phyloP scores from a whole-genome alignment of 2,113 vertebrate genomes.

The Notechis scutatus region DNA sequence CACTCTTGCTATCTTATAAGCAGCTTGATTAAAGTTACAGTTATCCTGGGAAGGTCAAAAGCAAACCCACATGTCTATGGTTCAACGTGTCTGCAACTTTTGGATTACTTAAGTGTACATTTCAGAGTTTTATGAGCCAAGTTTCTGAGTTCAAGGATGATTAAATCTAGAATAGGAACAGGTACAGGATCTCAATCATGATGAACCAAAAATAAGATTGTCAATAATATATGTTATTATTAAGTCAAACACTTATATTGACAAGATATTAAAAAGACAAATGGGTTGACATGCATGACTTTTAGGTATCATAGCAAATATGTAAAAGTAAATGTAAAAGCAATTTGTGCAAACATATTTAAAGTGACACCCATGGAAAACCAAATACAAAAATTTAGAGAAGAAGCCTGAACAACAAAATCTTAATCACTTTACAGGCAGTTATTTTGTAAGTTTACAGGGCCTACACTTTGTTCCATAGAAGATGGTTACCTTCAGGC shows the following conservation, averaged over 20 bases:
- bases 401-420: not conserved
- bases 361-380: not conserved
- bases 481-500: slow-evolving; percentile 82
- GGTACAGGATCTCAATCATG: not conserved
- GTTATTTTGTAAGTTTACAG: not conserved
- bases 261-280: not conserved
- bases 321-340: not conserved
- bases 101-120: not conserved
- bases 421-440: not conserved
- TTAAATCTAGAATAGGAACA: not conserved
- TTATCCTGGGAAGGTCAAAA: not conserved
- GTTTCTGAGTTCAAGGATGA: not conserved
- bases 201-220: not conserved
- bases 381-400: not conserved
- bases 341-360: not conserved
- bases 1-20: not conserved
- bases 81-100: not conserved
- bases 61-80: not conserved
- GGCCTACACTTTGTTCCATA: not conserved
- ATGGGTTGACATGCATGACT: not conserved
- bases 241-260: not conserved
- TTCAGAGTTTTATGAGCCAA: not conserved
- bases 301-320: not conserved
- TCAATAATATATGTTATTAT: not conserved
- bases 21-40: not conserved